Evolutionary conservation across 1,140 invertebrate genomes (phyloP).

Genomic region (Asbolus verrucosus): DNA sequence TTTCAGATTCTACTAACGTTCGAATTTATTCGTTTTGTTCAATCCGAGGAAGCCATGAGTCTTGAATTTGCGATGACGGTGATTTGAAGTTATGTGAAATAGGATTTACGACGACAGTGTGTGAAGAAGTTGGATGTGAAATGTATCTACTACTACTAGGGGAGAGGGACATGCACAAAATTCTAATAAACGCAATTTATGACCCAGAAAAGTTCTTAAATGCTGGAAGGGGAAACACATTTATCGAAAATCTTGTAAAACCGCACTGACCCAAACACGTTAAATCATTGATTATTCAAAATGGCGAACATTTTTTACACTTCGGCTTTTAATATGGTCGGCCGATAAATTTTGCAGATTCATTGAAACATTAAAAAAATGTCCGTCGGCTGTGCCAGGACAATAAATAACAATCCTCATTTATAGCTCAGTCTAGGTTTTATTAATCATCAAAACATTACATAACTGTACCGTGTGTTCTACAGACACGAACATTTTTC

Average conservation of each 20-base stretch:
- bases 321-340: too few relatives aligned
- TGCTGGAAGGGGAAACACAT: background rate
- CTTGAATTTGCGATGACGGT: constrained; percentile 43
- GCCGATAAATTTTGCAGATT: too few relatives aligned
- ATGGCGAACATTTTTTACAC: too few relatives aligned
- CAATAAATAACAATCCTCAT: too few relatives aligned
- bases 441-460: too few relatives aligned
- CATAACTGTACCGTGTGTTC: too few relatives aligned
- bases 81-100: constrained; percentile 40
- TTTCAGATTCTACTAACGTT: constrained; percentile 39
- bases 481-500: too few relatives aligned
- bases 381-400: too few relatives aligned
- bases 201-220: constrained; percentile 10
- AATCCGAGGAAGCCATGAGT: constrained; percentile 36
- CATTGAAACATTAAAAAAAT: too few relatives aligned
- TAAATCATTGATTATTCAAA: too few relatives aligned
- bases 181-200: constrained; percentile 34
- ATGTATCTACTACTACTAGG: constrained; percentile 6
- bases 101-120: constrained; percentile 31
- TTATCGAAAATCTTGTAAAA: constrained; percentile 5
- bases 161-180: constrained; percentile 16
- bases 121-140: constrained; percentile 33
- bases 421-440: too few relatives aligned
- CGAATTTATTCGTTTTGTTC: constrained; percentile 44
- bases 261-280: background rate